Evolutionary conservation across 2,888 invertebrate species (phyloP), one percentile per base, ranked within the genome.

Genomic region (Lithophane semibrunnea): DNA sequence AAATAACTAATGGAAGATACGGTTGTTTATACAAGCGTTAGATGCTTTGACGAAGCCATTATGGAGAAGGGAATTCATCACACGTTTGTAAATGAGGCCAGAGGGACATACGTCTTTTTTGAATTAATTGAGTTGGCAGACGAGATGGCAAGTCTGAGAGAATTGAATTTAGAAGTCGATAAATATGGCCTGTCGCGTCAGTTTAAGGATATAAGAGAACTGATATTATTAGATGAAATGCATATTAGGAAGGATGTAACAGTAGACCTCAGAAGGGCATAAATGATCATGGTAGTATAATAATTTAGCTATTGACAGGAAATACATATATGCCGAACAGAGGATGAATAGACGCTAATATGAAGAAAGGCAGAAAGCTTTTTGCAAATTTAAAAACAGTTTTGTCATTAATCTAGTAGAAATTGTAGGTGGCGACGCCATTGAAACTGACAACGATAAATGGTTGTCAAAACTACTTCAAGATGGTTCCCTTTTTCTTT

Each of bases 361-460:
- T 63, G 13, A 54, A 16, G 5, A 12, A 58, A 3, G 13, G 24
- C 60, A 54, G 24, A 67, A 56, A 44, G 4, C 9, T 1, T 73
- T 79, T 63, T 37, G 42, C 29, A 66, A 66, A 63, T 56, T 67
- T 44, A 70, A 21, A 37, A 60, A 42, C n/a, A 24, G n/a, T 5
- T 16, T 65, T 47, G 5, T 77, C 75, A 79, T 84, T 76, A 84
- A 82, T 86, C 74, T 73, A 64, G 44, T 13, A 73, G 29, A 82
- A 76, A 80, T 70, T 70, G 47, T 69, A 52, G 63, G 16, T 52
- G n/a, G 24, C 69, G 13, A 64, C 21, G 29, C 64, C 66, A 70
- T 79, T 76, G 64, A 73, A 73, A 56, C 52, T 79, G 73, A 84
- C 83, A 78, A 58, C 76, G 74, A 85, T 74, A 87, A 86, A 85